These are phyloP conservation scores for Drosophila bunnanda DNA, from an alignment of 2,888 invertebrate genomes.

Conservation along the genomic window DNA sequence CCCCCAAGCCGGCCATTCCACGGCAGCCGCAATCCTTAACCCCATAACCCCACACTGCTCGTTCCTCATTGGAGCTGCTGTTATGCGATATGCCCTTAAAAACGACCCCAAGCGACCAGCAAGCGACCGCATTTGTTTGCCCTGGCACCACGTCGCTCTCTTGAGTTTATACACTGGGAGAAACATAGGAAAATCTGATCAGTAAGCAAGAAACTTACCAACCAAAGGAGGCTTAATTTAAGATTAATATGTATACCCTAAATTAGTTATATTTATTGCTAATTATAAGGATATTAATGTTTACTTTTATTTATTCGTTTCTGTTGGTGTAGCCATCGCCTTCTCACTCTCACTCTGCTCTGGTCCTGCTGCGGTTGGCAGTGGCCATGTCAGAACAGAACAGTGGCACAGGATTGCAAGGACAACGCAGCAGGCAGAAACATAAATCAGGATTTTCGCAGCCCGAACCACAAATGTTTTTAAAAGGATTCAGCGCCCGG, in stretches of 20 bases:
- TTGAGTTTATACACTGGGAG: slow-evolving; percentile 4
- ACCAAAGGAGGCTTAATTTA: fast-evolving
- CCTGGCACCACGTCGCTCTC: slow-evolving; percentile 20
- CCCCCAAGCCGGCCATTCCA: slow-evolving; percentile 8
- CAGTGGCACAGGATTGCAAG: slow-evolving; percentile 50
- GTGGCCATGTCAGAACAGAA: slow-evolving; percentile 67
- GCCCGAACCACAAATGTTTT: slow-evolving; percentile 77
- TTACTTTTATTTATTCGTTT: not conserved
- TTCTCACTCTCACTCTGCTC: slow-evolving; percentile 5
- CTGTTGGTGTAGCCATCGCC: not conserved
- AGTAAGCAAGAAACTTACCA: fast-evolving
- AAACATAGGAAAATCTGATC: not conserved
- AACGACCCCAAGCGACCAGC: slow-evolving; percentile 41
- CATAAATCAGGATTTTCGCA: slow-evolving; percentile 77
- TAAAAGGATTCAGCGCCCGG: slow-evolving; percentile 68
- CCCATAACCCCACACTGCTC: slow-evolving; percentile 11
- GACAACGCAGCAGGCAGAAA: slow-evolving; percentile 69
- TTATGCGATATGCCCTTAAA: slow-evolving; percentile 62
- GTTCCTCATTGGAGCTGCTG: slow-evolving; percentile 34
- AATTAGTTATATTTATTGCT: too few species aligned
- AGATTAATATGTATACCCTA: too few species aligned
- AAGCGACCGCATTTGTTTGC: slow-evolving; percentile 72
- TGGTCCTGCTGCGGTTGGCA: slow-evolving; percentile 69
- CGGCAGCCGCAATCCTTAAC: slow-evolving; percentile 9
- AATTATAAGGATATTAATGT: not conserved